phyloP scores from a whole-genome alignment of 2,113 vertebrate species.

The Lophius piscatorius region DNA sequence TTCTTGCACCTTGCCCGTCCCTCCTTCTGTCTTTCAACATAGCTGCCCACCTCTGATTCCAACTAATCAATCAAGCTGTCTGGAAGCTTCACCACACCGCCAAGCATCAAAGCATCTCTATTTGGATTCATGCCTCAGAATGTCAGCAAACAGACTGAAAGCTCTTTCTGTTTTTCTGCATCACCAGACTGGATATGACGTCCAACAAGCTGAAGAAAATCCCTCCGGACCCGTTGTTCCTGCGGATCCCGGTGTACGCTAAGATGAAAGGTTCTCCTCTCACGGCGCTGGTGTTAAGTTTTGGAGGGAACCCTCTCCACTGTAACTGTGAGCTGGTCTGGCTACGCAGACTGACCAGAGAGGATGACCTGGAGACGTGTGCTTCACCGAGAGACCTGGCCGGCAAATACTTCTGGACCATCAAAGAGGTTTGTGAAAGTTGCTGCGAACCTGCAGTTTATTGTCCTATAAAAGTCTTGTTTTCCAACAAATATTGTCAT shows the following conservation, averaged over 20 bases:
- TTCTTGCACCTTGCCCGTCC: not conserved
- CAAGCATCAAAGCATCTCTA: too few relatives aligned
- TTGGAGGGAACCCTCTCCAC: conserved; percentile 85
- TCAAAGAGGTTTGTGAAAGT: conserved; percentile 69
- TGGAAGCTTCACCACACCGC: not conserved
- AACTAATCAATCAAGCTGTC: not conserved
- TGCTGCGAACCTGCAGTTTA: not conserved
- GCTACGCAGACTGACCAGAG: conserved; percentile 82
- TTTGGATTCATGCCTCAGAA: too few relatives aligned
- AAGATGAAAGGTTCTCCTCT: conserved; percentile 84
- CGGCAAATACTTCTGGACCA: conserved; percentile 88
- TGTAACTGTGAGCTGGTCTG: conserved; percentile 87
- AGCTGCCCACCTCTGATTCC: conserved; percentile 5
- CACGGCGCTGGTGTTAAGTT: conserved; percentile 80
- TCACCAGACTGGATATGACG: conserved; percentile 83
- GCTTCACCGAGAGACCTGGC: conserved; percentile 81
- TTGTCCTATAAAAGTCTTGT: too few relatives aligned
- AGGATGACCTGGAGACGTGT: conserved; percentile 86
- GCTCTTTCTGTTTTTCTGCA: not conserved
- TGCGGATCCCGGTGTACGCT: conserved; percentile 82
- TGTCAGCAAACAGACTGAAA: not conserved
- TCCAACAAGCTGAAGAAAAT: conserved; percentile 88
- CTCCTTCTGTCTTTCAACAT: not conserved
- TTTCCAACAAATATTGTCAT: too few relatives aligned
- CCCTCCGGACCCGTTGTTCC: conserved; percentile 84